phyloP scores from a whole-genome alignment of 2,888 invertebrate genomes.

The Andrena bucephala region DNA sequence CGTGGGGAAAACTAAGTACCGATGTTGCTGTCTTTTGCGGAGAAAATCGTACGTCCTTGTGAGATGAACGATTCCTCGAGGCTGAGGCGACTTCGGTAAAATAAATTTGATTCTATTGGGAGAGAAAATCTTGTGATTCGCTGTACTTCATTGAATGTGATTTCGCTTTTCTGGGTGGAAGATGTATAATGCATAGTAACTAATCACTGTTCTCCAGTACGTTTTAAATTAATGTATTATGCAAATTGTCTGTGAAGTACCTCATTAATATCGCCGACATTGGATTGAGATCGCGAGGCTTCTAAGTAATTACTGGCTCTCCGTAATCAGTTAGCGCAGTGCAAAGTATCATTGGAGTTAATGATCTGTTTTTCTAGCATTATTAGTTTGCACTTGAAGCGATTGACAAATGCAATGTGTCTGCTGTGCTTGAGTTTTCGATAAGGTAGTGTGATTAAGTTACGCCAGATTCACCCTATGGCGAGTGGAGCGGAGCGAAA shows the following conservation, averaged over 20 bases:
- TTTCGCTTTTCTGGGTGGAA: not conserved
- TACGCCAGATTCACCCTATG: too few relatives aligned
- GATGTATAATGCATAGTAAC: not conserved
- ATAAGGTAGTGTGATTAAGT: not conserved
- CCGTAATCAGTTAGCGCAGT: not conserved
- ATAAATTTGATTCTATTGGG: too few relatives aligned
- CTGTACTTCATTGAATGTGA: not conserved
- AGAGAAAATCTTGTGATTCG: too few relatives aligned
- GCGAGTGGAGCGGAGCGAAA: too few relatives aligned
- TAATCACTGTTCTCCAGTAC: not conserved
- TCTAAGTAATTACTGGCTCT: conserved; percentile 20
- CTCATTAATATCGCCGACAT: conserved; percentile 32
- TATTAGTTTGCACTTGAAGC: not conserved
- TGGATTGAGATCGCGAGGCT: conserved; percentile 3
- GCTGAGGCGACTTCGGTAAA: not conserved
- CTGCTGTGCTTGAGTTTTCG: not conserved
- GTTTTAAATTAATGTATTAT: conserved; percentile 13
- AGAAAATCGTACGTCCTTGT: not conserved
- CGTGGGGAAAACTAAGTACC: not conserved
- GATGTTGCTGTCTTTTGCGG: not conserved
- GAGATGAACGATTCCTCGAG: not conserved
- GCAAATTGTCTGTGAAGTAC: conserved; percentile 17
- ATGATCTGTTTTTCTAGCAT: not conserved
- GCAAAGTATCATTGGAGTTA: not conserved
- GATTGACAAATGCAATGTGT: not conserved